Evolutionary conservation across 2,113 vertebrate species (phyloP).

Genomic region (Pungitius pungitius): DNA sequence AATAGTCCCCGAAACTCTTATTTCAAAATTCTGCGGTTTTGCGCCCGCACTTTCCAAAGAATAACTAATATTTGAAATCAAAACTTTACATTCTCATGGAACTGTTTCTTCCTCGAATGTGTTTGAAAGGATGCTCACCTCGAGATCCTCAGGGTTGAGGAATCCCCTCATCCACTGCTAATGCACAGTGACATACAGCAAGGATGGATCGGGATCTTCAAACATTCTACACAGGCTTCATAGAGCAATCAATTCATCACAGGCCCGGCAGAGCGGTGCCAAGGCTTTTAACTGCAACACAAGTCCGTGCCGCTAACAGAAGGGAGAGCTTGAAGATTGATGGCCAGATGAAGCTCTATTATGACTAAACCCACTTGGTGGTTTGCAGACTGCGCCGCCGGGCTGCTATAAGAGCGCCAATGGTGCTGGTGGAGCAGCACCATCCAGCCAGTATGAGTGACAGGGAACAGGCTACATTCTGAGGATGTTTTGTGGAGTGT

Average conservation of each 20-base stretch:
- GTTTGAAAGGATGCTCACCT: conserved; percentile 62
- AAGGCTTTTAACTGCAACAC: conserved; percentile 67
- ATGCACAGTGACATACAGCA: conserved; percentile 66
- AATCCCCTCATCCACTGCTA: conserved; percentile 64
- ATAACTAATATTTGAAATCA: conserved; percentile 47
- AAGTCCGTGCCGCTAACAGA: conserved; percentile 57
- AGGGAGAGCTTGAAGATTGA: conserved; percentile 58
- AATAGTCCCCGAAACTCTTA: conserved; percentile 55
- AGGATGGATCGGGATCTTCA: conserved; percentile 61
- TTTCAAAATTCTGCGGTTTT: conserved; percentile 54
- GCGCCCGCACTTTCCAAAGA: conserved; percentile 42
- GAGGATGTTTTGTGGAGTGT: conserved; percentile 46
- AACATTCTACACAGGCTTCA: conserved; percentile 61
- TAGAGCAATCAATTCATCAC: conserved; percentile 64
- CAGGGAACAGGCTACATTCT: conserved; percentile 40
- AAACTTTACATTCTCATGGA: conserved; percentile 64
- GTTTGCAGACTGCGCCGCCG: conserved; percentile 52
- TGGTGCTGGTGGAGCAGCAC: conserved; percentile 20
- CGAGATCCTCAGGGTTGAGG: conserved; percentile 59
- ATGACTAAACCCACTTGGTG: conserved; percentile 63
- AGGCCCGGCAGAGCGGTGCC: conserved; percentile 46
- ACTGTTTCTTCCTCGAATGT: conserved; percentile 44
- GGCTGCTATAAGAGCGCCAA: conserved; percentile 35
- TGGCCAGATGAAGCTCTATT: conserved; percentile 69
- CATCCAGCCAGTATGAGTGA: conserved; percentile 35